A percentile compares a stretch with the other conserved stretches of the same genome.
Evolutionary conservation across 1,140 invertebrate genomes (phyloP).

Genomic region (Macrobrachium rosenbergii): DNA sequence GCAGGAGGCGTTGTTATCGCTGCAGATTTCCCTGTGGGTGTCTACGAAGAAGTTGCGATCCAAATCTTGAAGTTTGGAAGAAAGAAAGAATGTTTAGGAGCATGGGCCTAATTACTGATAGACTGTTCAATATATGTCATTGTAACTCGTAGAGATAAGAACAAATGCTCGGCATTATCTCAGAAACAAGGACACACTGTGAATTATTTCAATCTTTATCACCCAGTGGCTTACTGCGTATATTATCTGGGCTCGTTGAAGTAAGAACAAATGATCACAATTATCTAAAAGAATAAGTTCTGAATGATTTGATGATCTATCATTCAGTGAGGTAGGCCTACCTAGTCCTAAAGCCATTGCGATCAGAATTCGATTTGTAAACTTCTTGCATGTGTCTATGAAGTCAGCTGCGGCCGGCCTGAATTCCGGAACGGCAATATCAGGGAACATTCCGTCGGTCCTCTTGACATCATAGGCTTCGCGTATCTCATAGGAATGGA

Average conservation of each 20-base stretch:
- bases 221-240: no score
- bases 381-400: slow-evolving; percentile 73
- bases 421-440: slow-evolving; percentile 78
- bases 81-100: background rate
- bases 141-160: background rate
- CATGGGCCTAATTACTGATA: no score
- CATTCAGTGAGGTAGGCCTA: background rate
- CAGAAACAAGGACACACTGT: no score
- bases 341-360: slow-evolving; percentile 35
- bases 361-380: slow-evolving; percentile 1
- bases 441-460: slow-evolving; percentile 76
- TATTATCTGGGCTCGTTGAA: no score
- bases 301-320: background rate
- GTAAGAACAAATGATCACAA: background rate
- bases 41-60: slow-evolving; percentile 73
- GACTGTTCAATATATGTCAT: no score
- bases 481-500: slow-evolving; percentile 72
- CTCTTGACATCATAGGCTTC: slow-evolving; percentile 79
- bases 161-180: background rate
- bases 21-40: slow-evolving; percentile 78
- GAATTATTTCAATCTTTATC: no score
- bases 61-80: slow-evolving; percentile 60
- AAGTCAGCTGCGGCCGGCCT: slow-evolving; percentile 76
- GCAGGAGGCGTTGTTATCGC: slow-evolving; percentile 77
- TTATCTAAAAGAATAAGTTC: background rate